Evolutionary conservation across 2,113 vertebrate genomes (phyloP).

Genomic region (Hypomesus transpacificus): DNA sequence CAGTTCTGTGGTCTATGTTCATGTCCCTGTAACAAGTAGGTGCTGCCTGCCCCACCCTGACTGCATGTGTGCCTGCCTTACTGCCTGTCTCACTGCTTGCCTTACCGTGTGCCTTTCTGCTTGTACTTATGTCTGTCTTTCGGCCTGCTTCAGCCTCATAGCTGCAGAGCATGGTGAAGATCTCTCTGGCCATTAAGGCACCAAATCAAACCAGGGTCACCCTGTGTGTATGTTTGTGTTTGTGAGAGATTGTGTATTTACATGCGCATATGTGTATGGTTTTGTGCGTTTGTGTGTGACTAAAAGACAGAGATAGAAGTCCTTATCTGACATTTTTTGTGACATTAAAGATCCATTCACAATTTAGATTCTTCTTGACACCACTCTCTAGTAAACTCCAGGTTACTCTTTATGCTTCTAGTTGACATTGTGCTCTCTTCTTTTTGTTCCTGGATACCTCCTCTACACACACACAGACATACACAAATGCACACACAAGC

Average conservation of each 20-base stretch:
- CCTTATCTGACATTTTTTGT: neutral
- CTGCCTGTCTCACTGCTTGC: constrained; percentile 35
- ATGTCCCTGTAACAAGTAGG: constrained; percentile 83
- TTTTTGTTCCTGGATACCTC: constrained; percentile 5
- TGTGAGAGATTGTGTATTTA: neutral
- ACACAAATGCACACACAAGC: constrained; percentile 3
- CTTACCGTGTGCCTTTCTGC: constrained; percentile 38
- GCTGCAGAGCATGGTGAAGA: constrained; percentile 14
- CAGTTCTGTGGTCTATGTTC: constrained; percentile 81
- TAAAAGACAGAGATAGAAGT: no score
- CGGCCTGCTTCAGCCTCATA: constrained; percentile 13
- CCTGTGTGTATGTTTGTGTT: constrained; percentile 38
- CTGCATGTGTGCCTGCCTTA: constrained; percentile 60
- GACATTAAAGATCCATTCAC: neutral
- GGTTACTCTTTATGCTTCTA: constrained; percentile 47
- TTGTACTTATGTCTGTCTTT: constrained; percentile 26
- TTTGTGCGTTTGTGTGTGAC: constrained; percentile 6
- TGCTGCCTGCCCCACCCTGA: constrained; percentile 81
- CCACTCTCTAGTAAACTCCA: no score
- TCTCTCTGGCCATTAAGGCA: no score
- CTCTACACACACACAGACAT: constrained; percentile 2
- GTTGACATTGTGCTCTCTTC: constrained; percentile 28
- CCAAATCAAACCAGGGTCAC: neutral
- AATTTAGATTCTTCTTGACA: no score
- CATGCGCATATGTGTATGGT: constrained; percentile 10